Conservation (phyloP, 2,888 invertebrate genomes). For the Cheiracanthium punctorium region DNA sequence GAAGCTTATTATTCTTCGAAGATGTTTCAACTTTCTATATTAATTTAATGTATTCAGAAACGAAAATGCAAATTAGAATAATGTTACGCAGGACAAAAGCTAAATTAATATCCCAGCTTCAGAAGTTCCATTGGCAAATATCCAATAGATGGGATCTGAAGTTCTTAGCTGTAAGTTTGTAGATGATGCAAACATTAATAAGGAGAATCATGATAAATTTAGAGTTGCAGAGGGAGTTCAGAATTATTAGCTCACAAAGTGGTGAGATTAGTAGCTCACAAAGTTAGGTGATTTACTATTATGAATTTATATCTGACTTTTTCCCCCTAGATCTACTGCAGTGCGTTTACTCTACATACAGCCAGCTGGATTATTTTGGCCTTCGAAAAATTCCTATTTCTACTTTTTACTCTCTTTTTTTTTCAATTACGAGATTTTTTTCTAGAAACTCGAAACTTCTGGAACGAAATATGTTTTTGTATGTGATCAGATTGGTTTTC, state of each 20-base stretch:
- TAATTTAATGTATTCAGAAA: constrained; percentile 6
- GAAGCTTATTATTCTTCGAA: not conserved
- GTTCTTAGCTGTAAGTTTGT: not conserved
- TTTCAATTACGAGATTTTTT: no score
- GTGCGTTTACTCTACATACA: no score
- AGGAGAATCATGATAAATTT: not conserved
- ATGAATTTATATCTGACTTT: no score
- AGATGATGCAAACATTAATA: not conserved
- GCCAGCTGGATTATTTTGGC: no score
- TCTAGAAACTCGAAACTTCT: no score
- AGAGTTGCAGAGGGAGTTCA: not conserved
- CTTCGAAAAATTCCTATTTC: no score
- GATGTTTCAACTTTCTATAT: not conserved
- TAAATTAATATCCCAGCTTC: constrained; percentile 4
- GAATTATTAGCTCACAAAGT: not conserved
- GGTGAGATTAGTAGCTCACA: no score
- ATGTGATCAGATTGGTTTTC: no score
- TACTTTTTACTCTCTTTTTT: no score
- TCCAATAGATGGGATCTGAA: not conserved
- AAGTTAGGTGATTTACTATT: no score
- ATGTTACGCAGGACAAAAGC: constrained; percentile 1
- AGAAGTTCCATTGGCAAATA: constrained; percentile 11
- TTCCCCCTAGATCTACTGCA: no score
- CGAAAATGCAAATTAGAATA: constrained; percentile 13
- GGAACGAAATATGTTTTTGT: no score